These are phyloP conservation scores for Protaetia brevitarsis DNA, from an alignment of 1,140 invertebrate genomes.

Conservation along the genomic window DNA sequence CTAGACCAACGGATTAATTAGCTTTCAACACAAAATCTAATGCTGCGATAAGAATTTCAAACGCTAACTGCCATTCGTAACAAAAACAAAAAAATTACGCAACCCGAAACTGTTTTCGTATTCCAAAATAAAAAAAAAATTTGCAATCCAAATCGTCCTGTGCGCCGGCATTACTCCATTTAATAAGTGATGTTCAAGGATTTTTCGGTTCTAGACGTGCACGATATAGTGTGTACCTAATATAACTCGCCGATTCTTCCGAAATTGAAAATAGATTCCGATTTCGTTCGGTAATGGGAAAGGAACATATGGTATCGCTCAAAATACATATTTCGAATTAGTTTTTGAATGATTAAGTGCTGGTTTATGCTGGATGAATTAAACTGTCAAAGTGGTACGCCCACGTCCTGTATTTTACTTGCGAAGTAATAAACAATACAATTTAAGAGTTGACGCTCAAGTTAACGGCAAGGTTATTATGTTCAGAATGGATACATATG, in stretches of 20 bases:
- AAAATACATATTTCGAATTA: neutral
- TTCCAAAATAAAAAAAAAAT: conserved; percentile 16
- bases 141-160: conserved; percentile 7
- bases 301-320: neutral
- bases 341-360: neutral
- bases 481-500: neutral
- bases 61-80: neutral
- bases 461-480: neutral
- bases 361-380: neutral
- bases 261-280: neutral
- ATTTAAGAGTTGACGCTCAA: neutral
- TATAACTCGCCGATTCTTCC: neutral
- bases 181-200: conserved; percentile 5
- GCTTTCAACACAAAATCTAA: neutral
- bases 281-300: neutral
- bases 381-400: neutral
- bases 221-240: neutral
- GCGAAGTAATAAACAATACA: neutral
- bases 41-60: neutral
- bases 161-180: neutral
- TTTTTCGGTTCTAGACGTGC: neutral
- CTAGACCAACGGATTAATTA: too few species aligned
- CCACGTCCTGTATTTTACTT: neutral
- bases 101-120: conserved; percentile 4
- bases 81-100: neutral